phyloP scores from a whole-genome alignment of 2,888 invertebrate species.

The Dichetophora obliterata region DNA sequence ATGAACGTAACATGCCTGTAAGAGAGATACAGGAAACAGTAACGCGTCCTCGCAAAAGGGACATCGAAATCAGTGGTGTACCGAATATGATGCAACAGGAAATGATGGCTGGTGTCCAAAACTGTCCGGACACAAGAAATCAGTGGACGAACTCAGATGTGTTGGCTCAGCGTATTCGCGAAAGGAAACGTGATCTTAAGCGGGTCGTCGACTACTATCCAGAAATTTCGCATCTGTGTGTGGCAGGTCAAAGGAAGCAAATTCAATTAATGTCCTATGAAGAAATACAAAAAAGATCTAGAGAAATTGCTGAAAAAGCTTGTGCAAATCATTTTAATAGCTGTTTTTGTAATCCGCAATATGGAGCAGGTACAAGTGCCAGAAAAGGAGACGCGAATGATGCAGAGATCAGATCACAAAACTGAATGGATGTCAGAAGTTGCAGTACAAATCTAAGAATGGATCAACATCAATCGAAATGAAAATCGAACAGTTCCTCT shows the following conservation, averaged over 20 bases:
- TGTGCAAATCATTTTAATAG: too few species aligned
- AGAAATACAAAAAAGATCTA: too few species aligned
- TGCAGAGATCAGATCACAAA: too few species aligned
- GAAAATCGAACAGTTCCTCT: too few species aligned
- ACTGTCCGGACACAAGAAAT: neutral
- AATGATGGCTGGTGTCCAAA: neutral
- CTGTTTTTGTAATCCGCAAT: too few species aligned
- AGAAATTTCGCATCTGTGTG: neutral
- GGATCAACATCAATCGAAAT: too few species aligned
- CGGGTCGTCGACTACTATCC: slow-evolving; percentile 1
- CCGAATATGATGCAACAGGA: neutral
- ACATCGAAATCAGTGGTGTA: neutral
- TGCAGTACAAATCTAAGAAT: too few species aligned
- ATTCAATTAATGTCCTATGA: neutral
- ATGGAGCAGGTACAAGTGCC: too few species aligned
- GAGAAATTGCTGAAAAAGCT: too few species aligned
- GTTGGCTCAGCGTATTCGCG: too few species aligned
- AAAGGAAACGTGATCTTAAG: neutral
- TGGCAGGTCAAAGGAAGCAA: neutral
- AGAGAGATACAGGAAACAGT: neutral
- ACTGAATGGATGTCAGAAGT: too few species aligned
- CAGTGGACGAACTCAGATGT: neutral
- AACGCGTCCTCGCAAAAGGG: neutral
- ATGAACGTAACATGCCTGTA: neutral
- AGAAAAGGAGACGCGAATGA: too few species aligned